Percentiles rank a stretch among this genome's conserved stretches.
phyloP scores from a whole-genome alignment of 2,113 vertebrate species.

The Calidris pygmaea region DNA sequence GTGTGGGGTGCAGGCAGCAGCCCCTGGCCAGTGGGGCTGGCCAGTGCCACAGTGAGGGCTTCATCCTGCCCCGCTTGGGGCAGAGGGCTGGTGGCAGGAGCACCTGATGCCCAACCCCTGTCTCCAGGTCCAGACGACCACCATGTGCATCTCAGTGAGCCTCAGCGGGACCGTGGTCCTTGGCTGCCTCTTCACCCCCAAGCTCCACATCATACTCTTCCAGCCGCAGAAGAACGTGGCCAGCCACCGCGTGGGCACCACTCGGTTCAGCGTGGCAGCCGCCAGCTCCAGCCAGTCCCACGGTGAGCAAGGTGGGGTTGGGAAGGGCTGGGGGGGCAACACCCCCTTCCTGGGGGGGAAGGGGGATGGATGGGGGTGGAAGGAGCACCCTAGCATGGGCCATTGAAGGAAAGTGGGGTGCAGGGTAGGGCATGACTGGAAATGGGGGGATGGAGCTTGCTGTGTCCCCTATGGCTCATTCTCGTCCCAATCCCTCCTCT shows the following conservation, averaged over 20 bases:
- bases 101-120: background rate
- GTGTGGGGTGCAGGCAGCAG: background rate
- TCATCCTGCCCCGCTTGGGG: background rate
- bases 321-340: background rate
- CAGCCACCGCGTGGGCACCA: conserved; percentile 83
- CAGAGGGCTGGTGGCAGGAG: background rate
- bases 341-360: background rate
- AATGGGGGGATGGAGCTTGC: background rate
- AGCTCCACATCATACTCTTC: conserved; percentile 97
- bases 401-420: background rate
- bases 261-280: conserved; percentile 85
- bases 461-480: background rate
- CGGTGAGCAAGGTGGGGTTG: conserved; percentile 61
- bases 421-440: background rate
- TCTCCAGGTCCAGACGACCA: conserved; percentile 95
- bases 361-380: background rate
- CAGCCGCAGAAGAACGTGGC: conserved; percentile 97
- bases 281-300: conserved; percentile 85
- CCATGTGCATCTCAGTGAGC: conserved; percentile 97
- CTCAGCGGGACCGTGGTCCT: conserved; percentile 96
- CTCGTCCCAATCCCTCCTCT: background rate
- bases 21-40: background rate
- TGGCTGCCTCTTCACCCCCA: conserved; percentile 94
- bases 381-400: background rate
- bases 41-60: background rate